Base-by-base conservation (phyloP, 2,797 vertebrate species). In the Lateolabrax maculatus region DNA sequence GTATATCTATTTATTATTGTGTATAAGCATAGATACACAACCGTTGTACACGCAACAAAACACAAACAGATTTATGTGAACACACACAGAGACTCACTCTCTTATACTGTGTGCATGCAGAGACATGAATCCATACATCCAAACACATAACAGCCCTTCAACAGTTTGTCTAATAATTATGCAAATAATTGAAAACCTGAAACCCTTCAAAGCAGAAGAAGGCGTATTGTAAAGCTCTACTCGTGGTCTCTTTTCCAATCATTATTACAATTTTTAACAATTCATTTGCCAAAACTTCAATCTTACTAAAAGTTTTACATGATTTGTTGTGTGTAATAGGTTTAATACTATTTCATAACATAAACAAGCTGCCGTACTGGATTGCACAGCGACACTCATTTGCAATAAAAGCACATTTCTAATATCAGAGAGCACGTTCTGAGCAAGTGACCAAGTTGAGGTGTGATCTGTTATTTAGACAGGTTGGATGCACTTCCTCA, bases 401-500 rank as follows among this genome's bases (percentile, higher is more conserved):
- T 90, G 93, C 92, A 93, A 90, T 85, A 85, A 93, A 89, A 81
- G 84, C 86, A 91, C 85, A 92, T 88, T 91, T 87, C 82, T 89
- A 87, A 93, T 93, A 92, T 91, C 86, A 75, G 84, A 72, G 87
- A 56, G 62, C 80, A 84, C 52, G 85, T 96, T 96, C 95, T 95
- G 93, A 95, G 93, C 92, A 95, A 95, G 92, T 93, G 93, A 93
- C 92, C 93, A 92, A 92, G 91, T 92, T 94, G 92, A 97, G 93
- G 90, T 96, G 94, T 93, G 95, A 97, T 97, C 95, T 91, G 95
- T 97, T 97, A 97, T 94, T 93, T 37, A 84, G 94, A 97, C 96
- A 96, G 93, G 89, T 89, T 96, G 90, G 93, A 95, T 95, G 91
- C 92, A 94, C 94, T 94, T 95, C 92, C 94, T 94, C 94, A 90